These are phyloP conservation scores for Balearica regulorum DNA, from an alignment of 2,797 vertebrate species.

Conservation along the genomic window DNA sequence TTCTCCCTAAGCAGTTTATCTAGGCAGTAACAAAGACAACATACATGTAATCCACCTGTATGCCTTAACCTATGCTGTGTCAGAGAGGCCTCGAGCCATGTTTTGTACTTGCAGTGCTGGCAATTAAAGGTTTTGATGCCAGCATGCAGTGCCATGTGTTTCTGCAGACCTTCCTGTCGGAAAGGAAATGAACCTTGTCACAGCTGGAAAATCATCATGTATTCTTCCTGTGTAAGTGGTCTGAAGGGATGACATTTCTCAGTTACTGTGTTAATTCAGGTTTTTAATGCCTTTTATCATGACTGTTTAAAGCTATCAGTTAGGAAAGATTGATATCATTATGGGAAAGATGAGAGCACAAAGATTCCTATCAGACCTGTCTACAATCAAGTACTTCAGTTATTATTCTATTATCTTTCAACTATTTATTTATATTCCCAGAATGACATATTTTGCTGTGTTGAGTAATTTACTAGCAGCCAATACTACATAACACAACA, in stretches of 20 bases:
- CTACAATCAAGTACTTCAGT: background rate
- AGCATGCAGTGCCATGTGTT: constrained; percentile 71
- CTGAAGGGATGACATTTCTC: background rate
- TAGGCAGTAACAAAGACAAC: background rate
- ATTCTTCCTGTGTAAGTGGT: background rate
- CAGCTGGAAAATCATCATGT: background rate
- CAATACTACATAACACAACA: background rate
- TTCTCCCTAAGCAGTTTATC: background rate
- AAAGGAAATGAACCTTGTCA: constrained; percentile 44
- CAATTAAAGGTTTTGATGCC: constrained; percentile 74
- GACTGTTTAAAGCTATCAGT: background rate
- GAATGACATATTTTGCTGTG: background rate
- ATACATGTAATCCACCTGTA: constrained; percentile 55
- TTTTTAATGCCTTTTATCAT: background rate
- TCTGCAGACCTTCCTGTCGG: constrained; percentile 73
- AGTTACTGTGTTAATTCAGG: background rate
- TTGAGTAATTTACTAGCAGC: background rate
- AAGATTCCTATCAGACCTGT: background rate
- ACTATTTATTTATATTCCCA: background rate
- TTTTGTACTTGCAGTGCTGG: constrained; percentile 67
- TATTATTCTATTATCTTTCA: background rate
- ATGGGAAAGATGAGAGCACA: background rate
- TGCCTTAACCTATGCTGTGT: constrained; percentile 71
- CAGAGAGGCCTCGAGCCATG: constrained; percentile 75
- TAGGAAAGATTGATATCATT: background rate